phyloP scores from a whole-genome alignment of 35 echinoderm and acorn worm genomes.

The Ophioderma brevispina region DNA sequence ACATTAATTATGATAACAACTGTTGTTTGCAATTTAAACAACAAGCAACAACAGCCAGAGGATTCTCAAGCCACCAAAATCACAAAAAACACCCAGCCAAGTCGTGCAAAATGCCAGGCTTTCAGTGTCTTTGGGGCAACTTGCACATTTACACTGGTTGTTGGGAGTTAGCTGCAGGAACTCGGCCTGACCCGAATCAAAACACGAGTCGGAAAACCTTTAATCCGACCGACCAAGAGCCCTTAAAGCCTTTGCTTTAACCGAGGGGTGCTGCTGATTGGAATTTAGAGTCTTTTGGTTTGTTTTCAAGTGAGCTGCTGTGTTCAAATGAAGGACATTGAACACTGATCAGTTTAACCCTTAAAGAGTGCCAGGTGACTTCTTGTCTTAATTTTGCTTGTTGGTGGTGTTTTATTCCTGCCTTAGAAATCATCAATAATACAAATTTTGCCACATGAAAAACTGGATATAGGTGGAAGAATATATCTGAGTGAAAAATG shows the following conservation, averaged over 20 bases:
- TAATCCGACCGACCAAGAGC: neutral
- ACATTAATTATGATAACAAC: no score
- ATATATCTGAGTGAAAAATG: no score
- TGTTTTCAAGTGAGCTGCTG: neutral
- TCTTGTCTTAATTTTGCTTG: no score
- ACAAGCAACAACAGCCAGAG: neutral
- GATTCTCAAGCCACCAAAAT: neutral
- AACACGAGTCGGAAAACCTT: neutral
- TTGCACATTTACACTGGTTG: neutral
- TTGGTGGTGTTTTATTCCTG: no score
- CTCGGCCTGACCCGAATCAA: neutral
- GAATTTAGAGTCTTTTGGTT: neutral
- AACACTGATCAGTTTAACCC: neutral
- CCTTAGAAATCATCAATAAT: no score
- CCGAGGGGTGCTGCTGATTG: neutral
- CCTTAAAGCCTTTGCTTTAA: neutral
- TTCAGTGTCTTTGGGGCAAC: neutral
- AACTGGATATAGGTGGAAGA: no score
- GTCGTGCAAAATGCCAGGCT: neutral
- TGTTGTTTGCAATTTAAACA: no score
- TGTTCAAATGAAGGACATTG: neutral
- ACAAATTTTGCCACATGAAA: no score
- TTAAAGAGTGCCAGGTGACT: neutral
- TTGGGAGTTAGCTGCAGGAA: neutral
- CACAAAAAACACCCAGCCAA: neutral